Conservation (phyloP, 2,113 vertebrate genomes). For the Zootoca vivipara region DNA sequence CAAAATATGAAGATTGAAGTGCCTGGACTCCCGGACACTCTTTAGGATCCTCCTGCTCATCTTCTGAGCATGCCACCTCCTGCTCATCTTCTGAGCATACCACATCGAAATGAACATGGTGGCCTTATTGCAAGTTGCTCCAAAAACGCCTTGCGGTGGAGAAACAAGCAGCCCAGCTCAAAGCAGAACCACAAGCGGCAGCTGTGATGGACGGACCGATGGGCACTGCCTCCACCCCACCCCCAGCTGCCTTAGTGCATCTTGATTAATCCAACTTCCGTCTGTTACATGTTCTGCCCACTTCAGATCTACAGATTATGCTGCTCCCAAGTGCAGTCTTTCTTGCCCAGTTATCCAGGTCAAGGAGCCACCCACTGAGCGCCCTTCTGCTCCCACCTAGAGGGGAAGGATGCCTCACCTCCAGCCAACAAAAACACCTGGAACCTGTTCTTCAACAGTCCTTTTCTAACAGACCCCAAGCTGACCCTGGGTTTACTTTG, state of each 20-base stretch:
- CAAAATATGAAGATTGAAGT: slow-evolving; percentile 75
- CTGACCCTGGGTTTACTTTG: no score
- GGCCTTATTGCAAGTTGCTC: slow-evolving; percentile 24
- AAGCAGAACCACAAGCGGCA: not conserved
- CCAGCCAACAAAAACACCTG: not conserved
- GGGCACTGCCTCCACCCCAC: slow-evolving; percentile 11
- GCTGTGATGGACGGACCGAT: slow-evolving; percentile 47
- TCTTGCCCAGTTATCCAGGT: not conserved
- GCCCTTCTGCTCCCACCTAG: not conserved
- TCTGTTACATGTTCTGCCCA: slow-evolving; percentile 51
- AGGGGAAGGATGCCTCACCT: not conserved
- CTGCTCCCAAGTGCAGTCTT: not conserved
- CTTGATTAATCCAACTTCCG: slow-evolving; percentile 60
- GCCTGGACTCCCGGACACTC: slow-evolving; percentile 80
- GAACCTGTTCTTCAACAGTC: not conserved
- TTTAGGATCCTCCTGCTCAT: slow-evolving; percentile 84
- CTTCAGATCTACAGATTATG: not conserved
- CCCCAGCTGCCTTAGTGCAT: not conserved
- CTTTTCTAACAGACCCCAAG: not conserved
- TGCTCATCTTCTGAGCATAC: slow-evolving; percentile 83
- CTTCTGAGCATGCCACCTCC: slow-evolving; percentile 82
- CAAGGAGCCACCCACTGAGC: not conserved
- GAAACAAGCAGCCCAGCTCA: not conserved
- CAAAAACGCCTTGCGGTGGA: slow-evolving; percentile 39
- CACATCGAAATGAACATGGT: slow-evolving; percentile 84